Base-by-base conservation (phyloP, 2,113 vertebrate species). In the Butastur rufipennis region DNA sequence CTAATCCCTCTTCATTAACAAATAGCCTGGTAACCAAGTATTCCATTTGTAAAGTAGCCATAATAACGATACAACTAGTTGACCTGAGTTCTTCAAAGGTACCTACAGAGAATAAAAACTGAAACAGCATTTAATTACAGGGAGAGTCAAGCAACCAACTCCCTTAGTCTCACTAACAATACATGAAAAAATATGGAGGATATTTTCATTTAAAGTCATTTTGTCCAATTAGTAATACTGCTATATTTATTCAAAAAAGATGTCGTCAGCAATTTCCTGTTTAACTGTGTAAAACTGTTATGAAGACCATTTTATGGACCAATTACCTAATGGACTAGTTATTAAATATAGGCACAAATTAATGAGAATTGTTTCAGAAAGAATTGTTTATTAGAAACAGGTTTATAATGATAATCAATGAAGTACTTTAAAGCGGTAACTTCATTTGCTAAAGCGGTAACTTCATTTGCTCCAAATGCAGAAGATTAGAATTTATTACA, bases 401-500 rank as follows among this genome's bases (percentile, higher is more conserved):
- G 27, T 75, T 90, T 90, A 90, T 67, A 90, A 88, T 36, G 6
- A 73, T 84, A 87, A 93, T 63, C 61, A 88, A 83, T 56, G 26
- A 94, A 91, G 55, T 73, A 90, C 22, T 88, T 88, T 53, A 53
- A 73, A 94, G 42, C 4, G 3, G 56, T 88, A 89, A 90, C 42
- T 95, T 88, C n/a, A 91, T 80, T 83, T 88, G 40, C 16, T 88
- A 53, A 73, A 94, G 42, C 4, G 3, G 56, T 88, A 89, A 90
- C 42, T 95, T 88, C n/a, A 91, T 80, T 83, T 88, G 40, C 16
- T 88, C 27, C 59, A 83, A 67, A 92, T 65, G 13, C 56, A 93
- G 45, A 81, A 68, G 23, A 89, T 79, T 85, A 75, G 43, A 82
- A 96, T 96, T 87, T 82, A 93, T 87, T 87, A 84, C 47, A 70